Conservation (phyloP, 2,113 vertebrate genomes). For the Elanoides forficatus region DNA sequence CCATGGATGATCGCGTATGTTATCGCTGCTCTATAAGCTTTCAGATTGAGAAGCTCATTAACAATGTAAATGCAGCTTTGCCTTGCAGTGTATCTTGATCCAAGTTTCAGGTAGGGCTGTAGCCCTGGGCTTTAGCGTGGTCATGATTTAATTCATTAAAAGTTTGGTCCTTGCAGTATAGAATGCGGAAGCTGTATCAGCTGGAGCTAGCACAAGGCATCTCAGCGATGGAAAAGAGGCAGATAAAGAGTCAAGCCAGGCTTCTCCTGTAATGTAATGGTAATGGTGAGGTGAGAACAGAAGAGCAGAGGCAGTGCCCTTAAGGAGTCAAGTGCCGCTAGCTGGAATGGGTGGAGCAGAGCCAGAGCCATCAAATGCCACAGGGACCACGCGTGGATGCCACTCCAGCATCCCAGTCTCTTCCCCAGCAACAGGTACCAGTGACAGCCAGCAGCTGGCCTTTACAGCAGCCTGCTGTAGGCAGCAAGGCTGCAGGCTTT, state of each 20-base stretch:
- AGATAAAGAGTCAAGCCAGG: neutral
- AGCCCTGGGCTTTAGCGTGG: neutral
- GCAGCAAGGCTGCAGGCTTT: neutral
- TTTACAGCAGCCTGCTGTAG: neutral
- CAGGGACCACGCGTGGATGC: rapidly evolving
- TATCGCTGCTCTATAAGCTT: neutral
- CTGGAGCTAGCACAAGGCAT: neutral
- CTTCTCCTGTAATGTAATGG: neutral
- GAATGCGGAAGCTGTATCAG: neutral
- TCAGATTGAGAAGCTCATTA: slow-evolving; percentile 12
- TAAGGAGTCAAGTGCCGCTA: neutral
- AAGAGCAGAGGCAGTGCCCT: neutral
- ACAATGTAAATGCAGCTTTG: neutral
- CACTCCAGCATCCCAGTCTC: neutral
- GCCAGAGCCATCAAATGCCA: neutral
- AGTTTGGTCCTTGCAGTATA: neutral
- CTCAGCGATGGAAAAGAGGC: neutral
- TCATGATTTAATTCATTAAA: neutral
- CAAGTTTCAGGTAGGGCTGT: neutral
- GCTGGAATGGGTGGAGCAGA: neutral
- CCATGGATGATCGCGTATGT: neutral
- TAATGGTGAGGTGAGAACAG: neutral
- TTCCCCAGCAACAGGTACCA: neutral
- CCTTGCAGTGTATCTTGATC: neutral
- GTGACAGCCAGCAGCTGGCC: neutral